Percentiles rank a stretch among this genome's conserved stretches.
Evolutionary conservation across 1,140 invertebrate genomes (phyloP).

Genomic region (Aphaenogaster ashmeadi): DNA sequence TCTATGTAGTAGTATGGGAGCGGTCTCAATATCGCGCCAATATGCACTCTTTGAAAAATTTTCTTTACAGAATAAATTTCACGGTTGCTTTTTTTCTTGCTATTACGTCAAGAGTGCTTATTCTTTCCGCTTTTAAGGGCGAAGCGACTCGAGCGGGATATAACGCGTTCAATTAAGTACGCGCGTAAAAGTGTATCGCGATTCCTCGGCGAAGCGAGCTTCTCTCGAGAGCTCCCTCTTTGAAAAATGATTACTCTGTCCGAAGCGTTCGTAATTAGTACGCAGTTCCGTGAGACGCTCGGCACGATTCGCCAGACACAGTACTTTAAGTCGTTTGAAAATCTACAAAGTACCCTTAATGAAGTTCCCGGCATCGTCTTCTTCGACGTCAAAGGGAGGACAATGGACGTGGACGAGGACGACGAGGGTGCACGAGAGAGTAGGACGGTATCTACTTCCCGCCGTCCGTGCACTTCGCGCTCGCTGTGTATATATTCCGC

Average conservation of each 20-base stretch:
- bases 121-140: conserved; percentile 50
- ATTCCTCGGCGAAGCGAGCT: conserved; percentile 26
- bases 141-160: conserved; percentile 44
- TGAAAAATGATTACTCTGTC: conserved; percentile 59
- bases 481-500: not conserved
- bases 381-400: conserved; percentile 47
- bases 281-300: conserved; percentile 52
- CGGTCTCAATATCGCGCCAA: conserved; percentile 22
- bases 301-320: conserved; percentile 22
- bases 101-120: conserved; percentile 52
- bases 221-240: conserved; percentile 43
- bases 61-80: conserved; percentile 31
- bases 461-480: not conserved
- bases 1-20: not conserved
- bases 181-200: conserved; percentile 57
- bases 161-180: conserved; percentile 62
- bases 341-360: conserved; percentile 62
- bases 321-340: conserved; percentile 62
- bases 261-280: conserved; percentile 63
- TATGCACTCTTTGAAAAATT: conserved; percentile 38
- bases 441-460: not conserved
- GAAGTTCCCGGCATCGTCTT: conserved; percentile 48
- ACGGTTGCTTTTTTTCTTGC: conserved; percentile 19
- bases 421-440: not conserved
- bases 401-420: conserved; percentile 22